Conservation (phyloP, 2,113 vertebrate species). For the Apteryx mantelli region DNA sequence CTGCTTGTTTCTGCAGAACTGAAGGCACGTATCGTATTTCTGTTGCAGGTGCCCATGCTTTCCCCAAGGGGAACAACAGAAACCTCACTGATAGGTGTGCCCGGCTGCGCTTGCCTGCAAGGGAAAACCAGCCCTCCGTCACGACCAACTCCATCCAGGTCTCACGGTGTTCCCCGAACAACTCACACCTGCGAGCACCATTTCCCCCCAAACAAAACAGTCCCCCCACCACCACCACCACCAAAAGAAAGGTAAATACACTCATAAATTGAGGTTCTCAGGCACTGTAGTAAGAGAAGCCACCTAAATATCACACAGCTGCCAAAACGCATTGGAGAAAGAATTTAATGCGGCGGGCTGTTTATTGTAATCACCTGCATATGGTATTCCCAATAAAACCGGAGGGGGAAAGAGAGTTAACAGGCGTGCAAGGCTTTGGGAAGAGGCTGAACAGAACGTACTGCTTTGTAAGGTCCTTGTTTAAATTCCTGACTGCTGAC, state of each 20-base stretch:
- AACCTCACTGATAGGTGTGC: too few species aligned
- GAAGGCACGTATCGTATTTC: not conserved
- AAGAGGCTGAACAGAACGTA: not conserved
- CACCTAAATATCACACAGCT: not conserved
- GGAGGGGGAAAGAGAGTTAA: not conserved
- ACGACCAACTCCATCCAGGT: not conserved
- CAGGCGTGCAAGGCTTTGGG: not conserved
- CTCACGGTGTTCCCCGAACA: not conserved
- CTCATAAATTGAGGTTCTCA: not conserved
- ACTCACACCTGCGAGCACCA: not conserved
- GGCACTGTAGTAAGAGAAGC: not conserved
- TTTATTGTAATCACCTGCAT: not conserved
- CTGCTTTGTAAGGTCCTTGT: not conserved
- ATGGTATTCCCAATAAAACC: not conserved
- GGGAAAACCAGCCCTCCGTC: too few species aligned
- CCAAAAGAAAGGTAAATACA: not conserved
- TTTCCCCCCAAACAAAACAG: not conserved
- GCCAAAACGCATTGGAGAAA: not conserved
- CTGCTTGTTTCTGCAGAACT: not conserved
- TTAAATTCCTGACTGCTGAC: not conserved
- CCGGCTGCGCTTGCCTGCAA: too few species aligned
- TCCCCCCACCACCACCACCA: not conserved
- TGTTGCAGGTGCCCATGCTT: not conserved
- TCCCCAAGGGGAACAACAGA: too few species aligned
- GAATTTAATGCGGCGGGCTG: not conserved